A percentile compares a stretch with the other conserved stretches of the same genome.
Evolutionary conservation across 1,140 invertebrate genomes (phyloP).

Genomic region (Drosophila equinoxialis): DNA sequence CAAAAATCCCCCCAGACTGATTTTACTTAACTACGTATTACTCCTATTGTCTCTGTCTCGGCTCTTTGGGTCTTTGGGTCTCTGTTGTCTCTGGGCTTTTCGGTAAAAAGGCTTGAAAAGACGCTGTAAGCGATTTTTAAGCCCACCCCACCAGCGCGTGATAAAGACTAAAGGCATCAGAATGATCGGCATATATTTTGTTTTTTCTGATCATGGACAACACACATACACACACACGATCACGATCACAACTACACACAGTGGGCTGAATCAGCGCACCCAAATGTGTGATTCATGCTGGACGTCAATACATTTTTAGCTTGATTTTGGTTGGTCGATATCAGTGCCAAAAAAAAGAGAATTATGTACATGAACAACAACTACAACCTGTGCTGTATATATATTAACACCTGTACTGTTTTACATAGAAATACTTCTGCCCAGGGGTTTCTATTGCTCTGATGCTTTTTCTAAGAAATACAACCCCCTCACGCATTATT

Average conservation of each 20-base stretch:
- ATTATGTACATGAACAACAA: neutral
- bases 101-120: constrained; percentile 47
- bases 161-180: constrained; percentile 40
- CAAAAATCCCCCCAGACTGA: constrained; percentile 5
- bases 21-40: constrained; percentile 14
- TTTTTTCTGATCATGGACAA: constrained; percentile 8
- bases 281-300: constrained; percentile 4
- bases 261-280: constrained; percentile 13
- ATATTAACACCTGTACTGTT: constrained; percentile 3
- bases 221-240: neutral
- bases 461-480: constrained; percentile 1
- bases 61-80: neutral
- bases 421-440: neutral
- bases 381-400: neutral
- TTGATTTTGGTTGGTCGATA: constrained; percentile 21
- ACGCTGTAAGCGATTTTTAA: constrained; percentile 80
- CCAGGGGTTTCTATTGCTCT: neutral
- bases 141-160: constrained; percentile 59
- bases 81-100: constrained; percentile 56
- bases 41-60: neutral
- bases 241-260: constrained; percentile 10
- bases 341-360: constrained; percentile 35
- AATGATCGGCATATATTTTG: neutral
- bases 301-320: constrained; percentile 17
- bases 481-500: constrained; percentile 63